Base-by-base conservation (phyloP, 2,888 invertebrate genomes). In the Drosophila gaucha region DNA sequence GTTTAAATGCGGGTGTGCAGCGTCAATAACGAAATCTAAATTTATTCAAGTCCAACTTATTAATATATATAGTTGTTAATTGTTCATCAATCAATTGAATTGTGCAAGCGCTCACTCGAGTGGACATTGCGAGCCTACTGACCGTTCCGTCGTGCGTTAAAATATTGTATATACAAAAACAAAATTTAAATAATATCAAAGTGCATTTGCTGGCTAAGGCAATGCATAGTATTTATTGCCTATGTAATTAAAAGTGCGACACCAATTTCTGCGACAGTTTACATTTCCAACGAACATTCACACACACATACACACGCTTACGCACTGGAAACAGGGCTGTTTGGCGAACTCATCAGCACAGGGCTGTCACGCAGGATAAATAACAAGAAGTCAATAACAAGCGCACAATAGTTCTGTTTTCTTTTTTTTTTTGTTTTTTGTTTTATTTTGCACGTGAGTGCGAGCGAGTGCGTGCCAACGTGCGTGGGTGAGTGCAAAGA, bases 1-100 rank as follows among this genome's bases (percentile, higher is more conserved):
- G 60, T 76, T 76, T 44, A 49, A 49, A 65, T 59, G 65, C 77
- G 76, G 59, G 55, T 64, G 71, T 64, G 56, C 56, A 59, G 59
- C 71, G 59, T 46, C 55, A 26, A 49, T 24, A 36, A 50, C 39
- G 44, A 51, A 39, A 39, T 26, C 22, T 0, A 51, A 30, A 39
- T 39, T 51, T 43, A 63, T 36, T 55, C 28, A 39, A 49, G 35
- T 64, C 39, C 51, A 69, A 30, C 52, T 18, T 56, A 50, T 59
- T 64, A 50, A 56, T 47, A 60, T 31, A 59, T 18, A 39, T 55
- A 64, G 49, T 70, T 64, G 56, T 70, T 64, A 56, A 70, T 38
- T 57, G 65, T 43, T 56, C 36, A 54, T 63, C 57, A 70, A 50
- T 70, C 63, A 56, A 43, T 55, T 38, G 30, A 9, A 44, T 50